Base-by-base conservation (phyloP, 2,797 vertebrate genomes). In the Coreius guichenoti region DNA sequence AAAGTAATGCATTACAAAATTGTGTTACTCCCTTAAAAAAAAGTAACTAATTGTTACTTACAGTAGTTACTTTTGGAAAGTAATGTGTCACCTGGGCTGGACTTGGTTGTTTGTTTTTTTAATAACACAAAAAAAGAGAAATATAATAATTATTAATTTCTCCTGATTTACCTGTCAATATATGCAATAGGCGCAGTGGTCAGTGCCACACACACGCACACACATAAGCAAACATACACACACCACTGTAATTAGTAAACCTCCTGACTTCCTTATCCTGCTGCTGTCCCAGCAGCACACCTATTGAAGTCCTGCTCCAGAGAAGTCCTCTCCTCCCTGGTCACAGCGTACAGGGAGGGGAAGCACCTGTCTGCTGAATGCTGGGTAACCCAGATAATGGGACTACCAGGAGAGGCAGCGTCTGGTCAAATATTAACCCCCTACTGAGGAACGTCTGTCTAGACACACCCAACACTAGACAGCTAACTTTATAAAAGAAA, bases 371-470 rank as follows among this genome's bases (percentile, higher is more conserved):
- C 88, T 89, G 91, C 88, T 91, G 92, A 94, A 89, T 88, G 80
- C 92, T 90, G 91, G 56, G 91, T 92, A 91, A 90, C 89, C 69
- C 89, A 91, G 91, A 91, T 92, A 93, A 94, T 90, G 89, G 90
- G 77, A 73, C 84, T 56, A 89, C 91, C 83, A 87, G 90, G 87
- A 81, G 86, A 87, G 89, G 89, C 72, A 86, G 76, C 67, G 89
- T 92, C 87, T 89, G 91, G 88, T 63, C 78, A 82, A 88, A 88
- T 90, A 90, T 90, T 93, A 93, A 89, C 87, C 89, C 87, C 90
- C 92, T 23, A 91, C 92, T 94, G 93, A 88, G 90, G 19, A 79
- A 83, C 86, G 85, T 90, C 87, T 88, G 86, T 88, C 84, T 86
- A 84, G 81, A 84, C 74, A 84, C 79, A 84, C 84, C 70, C 74